A percentile compares a stretch with the other conserved stretches of the same genome.
Evolutionary conservation across 2,797 vertebrate species (phyloP).

Genomic region (Sebastes umbrosus): DNA sequence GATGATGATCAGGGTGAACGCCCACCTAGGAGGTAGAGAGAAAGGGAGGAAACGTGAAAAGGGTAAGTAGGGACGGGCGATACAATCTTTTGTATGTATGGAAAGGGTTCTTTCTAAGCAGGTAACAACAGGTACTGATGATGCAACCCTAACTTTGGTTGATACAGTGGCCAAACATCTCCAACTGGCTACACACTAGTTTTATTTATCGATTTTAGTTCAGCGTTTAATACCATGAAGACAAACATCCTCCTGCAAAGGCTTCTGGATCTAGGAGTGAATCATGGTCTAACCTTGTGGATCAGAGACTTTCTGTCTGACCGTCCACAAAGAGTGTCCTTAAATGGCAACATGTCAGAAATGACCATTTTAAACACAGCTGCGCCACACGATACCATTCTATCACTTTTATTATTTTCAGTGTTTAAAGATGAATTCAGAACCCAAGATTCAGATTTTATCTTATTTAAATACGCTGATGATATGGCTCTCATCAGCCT

Average conservation of each 20-base stretch:
- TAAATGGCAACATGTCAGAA: not conserved
- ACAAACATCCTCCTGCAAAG: not conserved
- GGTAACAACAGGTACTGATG: not conserved
- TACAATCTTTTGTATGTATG: not conserved
- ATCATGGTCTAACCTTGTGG: not conserved
- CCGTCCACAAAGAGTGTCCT: not conserved
- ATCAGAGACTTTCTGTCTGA: not conserved
- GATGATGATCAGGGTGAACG: conserved; percentile 96
- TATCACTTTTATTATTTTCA: not conserved
- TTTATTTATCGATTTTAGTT: not conserved
- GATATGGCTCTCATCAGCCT: not conserved
- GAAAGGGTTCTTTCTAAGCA: no score
- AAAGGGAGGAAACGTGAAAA: not conserved
- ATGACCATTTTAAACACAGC: not conserved
- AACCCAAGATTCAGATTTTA: not conserved
- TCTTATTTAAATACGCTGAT: no score
- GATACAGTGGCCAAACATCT: not conserved
- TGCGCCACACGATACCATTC: not conserved
- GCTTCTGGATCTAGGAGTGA: not conserved
- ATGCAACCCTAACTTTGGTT: not conserved
- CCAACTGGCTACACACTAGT: not conserved
- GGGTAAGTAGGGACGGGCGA: not conserved
- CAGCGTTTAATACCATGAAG: not conserved
- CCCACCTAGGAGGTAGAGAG: conserved; percentile 83
- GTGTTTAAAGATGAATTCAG: not conserved